Percentiles rank a stretch among this genome's conserved stretches.
phyloP scores from a whole-genome alignment of 1,140 invertebrate species.

The Aphaenogaster floridana region DNA sequence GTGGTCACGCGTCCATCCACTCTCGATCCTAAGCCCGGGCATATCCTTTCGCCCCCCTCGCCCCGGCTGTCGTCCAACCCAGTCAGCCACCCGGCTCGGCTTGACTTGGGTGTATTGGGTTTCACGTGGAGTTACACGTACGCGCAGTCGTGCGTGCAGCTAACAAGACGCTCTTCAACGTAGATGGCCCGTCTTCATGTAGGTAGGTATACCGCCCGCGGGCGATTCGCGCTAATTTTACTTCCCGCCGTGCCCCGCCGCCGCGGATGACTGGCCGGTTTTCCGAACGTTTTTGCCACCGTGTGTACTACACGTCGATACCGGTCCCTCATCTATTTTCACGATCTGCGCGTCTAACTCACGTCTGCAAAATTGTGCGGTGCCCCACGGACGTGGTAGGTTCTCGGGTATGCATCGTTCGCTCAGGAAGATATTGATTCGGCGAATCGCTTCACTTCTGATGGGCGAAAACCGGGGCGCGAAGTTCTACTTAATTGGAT shows the following conservation, averaged over 20 bases:
- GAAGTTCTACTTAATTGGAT: background rate
- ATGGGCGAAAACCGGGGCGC: background rate
- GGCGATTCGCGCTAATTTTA: conserved; percentile 61
- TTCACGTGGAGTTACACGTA: conserved; percentile 66
- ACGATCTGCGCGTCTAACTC: conserved; percentile 25
- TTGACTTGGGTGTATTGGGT: conserved; percentile 70
- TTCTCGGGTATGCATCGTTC: background rate
- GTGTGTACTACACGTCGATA: background rate
- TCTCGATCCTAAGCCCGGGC: background rate
- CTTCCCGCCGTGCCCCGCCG: conserved; percentile 41
- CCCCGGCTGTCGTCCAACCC: conserved; percentile 14
- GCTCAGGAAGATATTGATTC: conserved; percentile 16
- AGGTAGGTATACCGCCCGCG: conserved; percentile 59
- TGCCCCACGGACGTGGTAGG: background rate
- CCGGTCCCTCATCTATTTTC: conserved; percentile 29
- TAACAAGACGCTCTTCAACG: conserved; percentile 58
- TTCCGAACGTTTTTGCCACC: conserved; percentile 47
- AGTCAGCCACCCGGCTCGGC: conserved; percentile 20
- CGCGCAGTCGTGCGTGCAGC: conserved; percentile 64
- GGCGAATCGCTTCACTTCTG: background rate
- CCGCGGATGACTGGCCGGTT: conserved; percentile 31
- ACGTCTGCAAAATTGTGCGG: background rate
- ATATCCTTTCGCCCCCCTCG: conserved; percentile 34
- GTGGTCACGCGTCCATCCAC: conserved; percentile 58
- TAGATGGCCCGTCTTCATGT: conserved; percentile 62